These are phyloP conservation scores for Thysanoteuthis rhombus DNA, from an alignment of 2,888 invertebrate species.

Conservation along the genomic window DNA sequence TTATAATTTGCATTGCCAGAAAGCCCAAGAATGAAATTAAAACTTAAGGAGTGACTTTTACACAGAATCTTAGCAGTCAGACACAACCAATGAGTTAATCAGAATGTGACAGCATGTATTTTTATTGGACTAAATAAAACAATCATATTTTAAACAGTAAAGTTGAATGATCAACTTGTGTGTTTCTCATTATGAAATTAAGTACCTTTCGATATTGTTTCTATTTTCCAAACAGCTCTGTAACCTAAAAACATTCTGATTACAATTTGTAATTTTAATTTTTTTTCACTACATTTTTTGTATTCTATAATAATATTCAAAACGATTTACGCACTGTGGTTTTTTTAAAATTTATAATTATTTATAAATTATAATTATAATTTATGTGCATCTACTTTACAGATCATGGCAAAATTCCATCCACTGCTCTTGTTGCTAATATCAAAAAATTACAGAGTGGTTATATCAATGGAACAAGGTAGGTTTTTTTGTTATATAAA, in stretches of 20 bases:
- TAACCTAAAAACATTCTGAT: neutral
- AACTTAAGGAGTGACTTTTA: no score
- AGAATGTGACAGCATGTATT: no score
- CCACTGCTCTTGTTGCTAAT: conserved; percentile 93
- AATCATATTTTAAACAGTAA: no score
- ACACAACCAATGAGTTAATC: no score
- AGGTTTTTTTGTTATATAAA: conserved; percentile 34
- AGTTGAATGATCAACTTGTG: no score
- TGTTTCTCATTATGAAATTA: neutral
- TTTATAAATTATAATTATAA: neutral
- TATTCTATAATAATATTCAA: neutral
- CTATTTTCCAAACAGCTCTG: neutral
- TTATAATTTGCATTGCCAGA: neutral
- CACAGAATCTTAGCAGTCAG: no score
- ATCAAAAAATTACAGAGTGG: conserved; percentile 98
- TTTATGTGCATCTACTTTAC: conserved; percentile 34
- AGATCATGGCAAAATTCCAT: conserved; percentile 68
- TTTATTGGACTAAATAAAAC: no score
- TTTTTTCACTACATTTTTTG: neutral
- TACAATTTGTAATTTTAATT: no score
- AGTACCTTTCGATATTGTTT: neutral
- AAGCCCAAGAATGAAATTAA: neutral
- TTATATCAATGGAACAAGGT: conserved; percentile 95
- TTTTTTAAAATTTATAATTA: no score
- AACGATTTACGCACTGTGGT: no score